Percentiles rank a stretch among this genome's conserved stretches.
Conservation (phyloP, 1,140 invertebrate genomes). For the Papilio dardanus region DNA sequence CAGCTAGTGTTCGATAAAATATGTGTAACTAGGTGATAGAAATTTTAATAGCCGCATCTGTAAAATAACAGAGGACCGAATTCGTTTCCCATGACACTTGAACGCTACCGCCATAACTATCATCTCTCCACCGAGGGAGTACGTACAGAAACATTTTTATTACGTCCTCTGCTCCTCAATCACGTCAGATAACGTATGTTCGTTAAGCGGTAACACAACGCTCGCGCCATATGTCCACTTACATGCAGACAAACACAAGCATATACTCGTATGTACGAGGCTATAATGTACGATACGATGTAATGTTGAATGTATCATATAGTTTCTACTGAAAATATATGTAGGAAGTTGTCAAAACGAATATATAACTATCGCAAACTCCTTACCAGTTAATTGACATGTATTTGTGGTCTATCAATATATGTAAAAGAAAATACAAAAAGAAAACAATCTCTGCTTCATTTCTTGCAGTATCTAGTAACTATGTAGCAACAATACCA, state of each 20-base stretch:
- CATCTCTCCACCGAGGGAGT: constrained; percentile 48
- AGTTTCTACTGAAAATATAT: neutral
- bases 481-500: constrained; percentile 21
- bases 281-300: neutral
- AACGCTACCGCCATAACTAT: constrained; percentile 49
- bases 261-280: neutral
- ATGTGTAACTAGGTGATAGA: neutral
- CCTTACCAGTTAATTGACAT: too few species aligned
- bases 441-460: constrained; percentile 5
- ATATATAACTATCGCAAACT: too few species aligned
- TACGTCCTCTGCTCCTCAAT: constrained; percentile 64
- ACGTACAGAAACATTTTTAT: constrained; percentile 68
- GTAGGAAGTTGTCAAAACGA: neutral
- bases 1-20: neutral
- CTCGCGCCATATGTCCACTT: constrained; percentile 63
- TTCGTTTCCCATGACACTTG: constrained; percentile 64
- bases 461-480: constrained; percentile 38
- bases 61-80: neutral
- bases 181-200: constrained; percentile 67
- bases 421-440: neutral
- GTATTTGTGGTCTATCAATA: neutral
- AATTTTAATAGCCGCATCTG: constrained; percentile 15
- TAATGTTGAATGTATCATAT: neutral
- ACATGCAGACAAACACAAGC: neutral
- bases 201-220: constrained; percentile 67